These are phyloP conservation scores for Bolinopsis microptera DNA, from an alignment of 37 sponge, comb jelly and placozoan species.

Conservation along the genomic window DNA sequence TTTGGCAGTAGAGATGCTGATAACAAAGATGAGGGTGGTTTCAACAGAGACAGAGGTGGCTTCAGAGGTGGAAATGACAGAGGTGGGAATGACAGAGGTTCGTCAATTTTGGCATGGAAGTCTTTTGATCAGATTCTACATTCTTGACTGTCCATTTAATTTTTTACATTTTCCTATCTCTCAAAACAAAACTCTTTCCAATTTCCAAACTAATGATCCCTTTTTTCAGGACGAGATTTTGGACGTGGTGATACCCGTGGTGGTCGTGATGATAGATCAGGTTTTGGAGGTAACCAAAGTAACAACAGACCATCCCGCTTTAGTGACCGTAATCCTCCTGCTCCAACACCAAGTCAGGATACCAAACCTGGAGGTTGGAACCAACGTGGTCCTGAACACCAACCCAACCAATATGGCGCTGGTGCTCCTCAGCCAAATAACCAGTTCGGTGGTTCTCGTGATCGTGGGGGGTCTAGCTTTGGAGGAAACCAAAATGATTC, in stretches of 20 bases:
- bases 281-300: not conserved
- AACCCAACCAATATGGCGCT: not conserved
- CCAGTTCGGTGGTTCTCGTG: not conserved
- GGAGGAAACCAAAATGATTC: not conserved
- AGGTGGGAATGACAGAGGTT: not conserved
- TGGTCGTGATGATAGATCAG: not conserved
- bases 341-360: not conserved
- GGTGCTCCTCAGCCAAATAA: not conserved
- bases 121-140: no score
- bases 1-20: not conserved
- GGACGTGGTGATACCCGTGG: not conserved
- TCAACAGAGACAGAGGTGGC: conserved; percentile 20
- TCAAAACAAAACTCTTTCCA: no score
- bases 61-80: not conserved
- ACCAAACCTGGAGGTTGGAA: not conserved
- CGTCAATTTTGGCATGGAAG: no score
- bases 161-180: no score
- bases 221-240: not conserved
- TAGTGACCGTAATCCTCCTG: not conserved
- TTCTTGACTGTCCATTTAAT: no score
- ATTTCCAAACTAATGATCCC: not conserved
- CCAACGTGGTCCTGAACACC: not conserved
- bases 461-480: not conserved
- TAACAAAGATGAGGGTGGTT: not conserved
- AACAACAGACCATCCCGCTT: not conserved